Conservation (phyloP, 2,113 vertebrate genomes). For the Tinamus guttatus region DNA sequence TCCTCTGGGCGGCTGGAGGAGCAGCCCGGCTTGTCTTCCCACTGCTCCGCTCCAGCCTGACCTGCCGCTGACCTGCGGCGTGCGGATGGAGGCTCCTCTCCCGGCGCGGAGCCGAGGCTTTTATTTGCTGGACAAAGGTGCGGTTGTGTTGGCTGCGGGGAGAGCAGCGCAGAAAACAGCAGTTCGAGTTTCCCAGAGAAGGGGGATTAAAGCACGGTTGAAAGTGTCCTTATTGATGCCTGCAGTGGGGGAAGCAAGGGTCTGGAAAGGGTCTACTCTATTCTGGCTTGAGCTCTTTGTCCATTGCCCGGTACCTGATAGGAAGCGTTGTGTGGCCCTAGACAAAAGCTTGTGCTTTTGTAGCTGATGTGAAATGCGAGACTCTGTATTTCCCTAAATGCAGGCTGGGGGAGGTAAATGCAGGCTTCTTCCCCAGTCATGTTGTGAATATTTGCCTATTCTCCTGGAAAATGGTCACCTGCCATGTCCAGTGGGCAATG, state of each 20-base stretch:
- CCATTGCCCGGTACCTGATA: not conserved
- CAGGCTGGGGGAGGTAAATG: no score
- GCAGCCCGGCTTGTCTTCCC: accelerated
- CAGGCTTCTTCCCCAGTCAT: no score
- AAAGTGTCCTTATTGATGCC: not conserved
- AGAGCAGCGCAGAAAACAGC: not conserved
- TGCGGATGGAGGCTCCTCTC: not conserved
- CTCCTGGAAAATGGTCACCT: not conserved
- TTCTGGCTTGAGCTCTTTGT: not conserved
- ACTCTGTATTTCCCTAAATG: not conserved
- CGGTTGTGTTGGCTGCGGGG: not conserved
- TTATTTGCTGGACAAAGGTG: slow-evolving; percentile 27
- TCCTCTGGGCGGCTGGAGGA: not conserved
- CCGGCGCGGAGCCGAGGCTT: not conserved
- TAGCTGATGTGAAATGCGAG: not conserved
- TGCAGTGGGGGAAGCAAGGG: not conserved
- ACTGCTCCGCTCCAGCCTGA: not conserved
- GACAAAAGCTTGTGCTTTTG: not conserved
- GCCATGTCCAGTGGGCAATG: not conserved
- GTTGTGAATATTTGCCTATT: not conserved
- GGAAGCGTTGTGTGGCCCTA: not conserved
- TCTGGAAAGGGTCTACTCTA: not conserved
- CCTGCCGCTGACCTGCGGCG: not conserved
- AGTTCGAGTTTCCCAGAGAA: not conserved
- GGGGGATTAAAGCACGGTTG: not conserved